Evolutionary conservation across 2,888 invertebrate genomes (phyloP), one percentile per base, ranked within the genome.

Genomic region (Drosophila anomalata): DNA sequence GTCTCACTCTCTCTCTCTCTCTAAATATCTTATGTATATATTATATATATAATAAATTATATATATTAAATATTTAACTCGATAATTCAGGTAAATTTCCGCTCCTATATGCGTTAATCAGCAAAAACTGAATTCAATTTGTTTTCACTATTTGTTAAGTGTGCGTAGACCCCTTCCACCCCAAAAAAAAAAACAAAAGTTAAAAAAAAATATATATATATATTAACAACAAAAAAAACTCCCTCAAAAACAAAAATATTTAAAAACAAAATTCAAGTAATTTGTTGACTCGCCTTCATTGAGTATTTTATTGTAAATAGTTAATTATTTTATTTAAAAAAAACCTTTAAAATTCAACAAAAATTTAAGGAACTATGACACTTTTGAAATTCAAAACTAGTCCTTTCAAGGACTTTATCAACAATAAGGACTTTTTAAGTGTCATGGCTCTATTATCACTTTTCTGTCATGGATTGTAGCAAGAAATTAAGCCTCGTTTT

Each of bases 71-170:
- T 53, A 53, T 31, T 20, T 62, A 39, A 63, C 46, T 54, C 36
- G 65, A 33, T 46, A 57, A 70, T 76, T 78, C 82, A 83, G 82
- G 82, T 83, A 83, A 83, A 86, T 86, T 86, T 72, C 65, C 63
- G 76, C 69, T 63, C 58, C 36, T 56, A 39, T 56, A 65, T 60
- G 56, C 73, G 56, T 61, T 73, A 57, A 53, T 68, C 55, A 69
- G 74, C 47, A 56, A 69, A 47, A 69, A 9, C 42, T 47, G 46
- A 52, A 53, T 47, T 47, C 55, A 42, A 69, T 42, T 62, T 46
- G 55, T 24, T 47, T 61, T 46, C 71, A 69, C 65, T 44, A 44
- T 65, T 68, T 55, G 56, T 50, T 71, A 55, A 53, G 51, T 71
- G 54, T 71, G 71, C 62, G 71, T 71, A 57, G 62, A 29, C 44